These are phyloP conservation scores for Leptinotarsa defecta DNA, from an alignment of 1,140 invertebrate species.

Conservation along the genomic window DNA sequence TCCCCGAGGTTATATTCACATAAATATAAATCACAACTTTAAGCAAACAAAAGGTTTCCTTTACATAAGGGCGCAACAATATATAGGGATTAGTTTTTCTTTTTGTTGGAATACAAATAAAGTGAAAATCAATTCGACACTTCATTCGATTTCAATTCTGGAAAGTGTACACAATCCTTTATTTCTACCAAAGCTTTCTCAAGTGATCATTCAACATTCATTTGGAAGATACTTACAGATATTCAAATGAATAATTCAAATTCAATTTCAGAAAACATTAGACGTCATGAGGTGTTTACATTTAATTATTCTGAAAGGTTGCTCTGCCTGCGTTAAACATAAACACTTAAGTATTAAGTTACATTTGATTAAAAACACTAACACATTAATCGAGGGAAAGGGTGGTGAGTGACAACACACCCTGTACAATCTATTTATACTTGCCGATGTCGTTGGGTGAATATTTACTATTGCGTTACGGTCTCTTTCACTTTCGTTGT, in stretches of 20 bases:
- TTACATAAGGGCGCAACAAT: background rate
- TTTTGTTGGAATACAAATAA: background rate
- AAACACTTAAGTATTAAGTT: constrained; percentile 48
- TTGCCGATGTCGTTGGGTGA: constrained; percentile 22
- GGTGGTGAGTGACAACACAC: constrained; percentile 34
- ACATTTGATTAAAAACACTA: constrained; percentile 50
- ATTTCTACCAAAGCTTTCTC: constrained; percentile 32
- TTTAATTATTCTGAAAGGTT: constrained; percentile 48
- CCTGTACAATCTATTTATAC: constrained; percentile 31
- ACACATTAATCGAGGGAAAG: constrained; percentile 43
- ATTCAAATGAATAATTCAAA: constrained; percentile 48
- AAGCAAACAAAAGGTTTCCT: background rate
- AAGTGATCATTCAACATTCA: constrained; percentile 36
- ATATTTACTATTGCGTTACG: constrained; percentile 29
- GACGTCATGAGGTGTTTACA: constrained; percentile 42
- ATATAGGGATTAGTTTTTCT: background rate
- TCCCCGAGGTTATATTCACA: background rate
- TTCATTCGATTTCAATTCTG: background rate
- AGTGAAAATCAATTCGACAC: constrained; percentile 13
- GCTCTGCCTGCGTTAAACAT: constrained; percentile 43
- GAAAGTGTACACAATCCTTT: constrained; percentile 34
- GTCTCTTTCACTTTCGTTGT: constrained; percentile 24
- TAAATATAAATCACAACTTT: background rate
- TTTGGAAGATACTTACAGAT: constrained; percentile 40
- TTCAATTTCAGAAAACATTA: constrained; percentile 42